Evolutionary conservation across 2,797 vertebrate species (phyloP).

Genomic region (Ptychadena robeensis): DNA sequence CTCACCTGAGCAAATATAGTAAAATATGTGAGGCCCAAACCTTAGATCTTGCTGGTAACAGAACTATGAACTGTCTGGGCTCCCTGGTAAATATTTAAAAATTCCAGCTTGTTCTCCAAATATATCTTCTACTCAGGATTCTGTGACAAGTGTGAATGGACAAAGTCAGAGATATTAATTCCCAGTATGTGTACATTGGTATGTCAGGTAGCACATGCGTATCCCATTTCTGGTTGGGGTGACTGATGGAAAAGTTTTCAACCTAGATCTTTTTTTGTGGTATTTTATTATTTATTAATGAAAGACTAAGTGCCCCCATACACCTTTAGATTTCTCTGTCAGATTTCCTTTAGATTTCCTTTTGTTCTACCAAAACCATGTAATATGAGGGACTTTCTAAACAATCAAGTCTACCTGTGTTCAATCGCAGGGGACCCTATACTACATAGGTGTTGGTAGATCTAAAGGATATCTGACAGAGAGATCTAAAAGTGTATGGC

Average conservation of each 20-base stretch:
- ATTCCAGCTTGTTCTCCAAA: neutral
- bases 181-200: neutral
- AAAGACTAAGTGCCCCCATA: no score
- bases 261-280: no score
- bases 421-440: no score
- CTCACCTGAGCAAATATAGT: conserved; percentile 16
- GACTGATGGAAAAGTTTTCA: neutral
- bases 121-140: neutral
- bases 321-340: no score
- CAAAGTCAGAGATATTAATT: neutral
- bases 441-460: no score
- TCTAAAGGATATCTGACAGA: no score
- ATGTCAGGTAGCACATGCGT: neutral
- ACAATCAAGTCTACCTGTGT: no score
- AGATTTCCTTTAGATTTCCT: no score
- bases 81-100: conserved; percentile 5
- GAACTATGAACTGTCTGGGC: neutral
- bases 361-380: no score
- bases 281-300: no score
- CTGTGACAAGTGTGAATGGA: neutral
- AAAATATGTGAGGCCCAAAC: neutral
- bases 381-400: no score
- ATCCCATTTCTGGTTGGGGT: neutral
- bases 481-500: no score
- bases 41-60: neutral